Evolutionary conservation across 2,797 vertebrate species (phyloP), one percentile per base, ranked within the genome.

Genomic region (Leucoraja ocellata): DNA sequence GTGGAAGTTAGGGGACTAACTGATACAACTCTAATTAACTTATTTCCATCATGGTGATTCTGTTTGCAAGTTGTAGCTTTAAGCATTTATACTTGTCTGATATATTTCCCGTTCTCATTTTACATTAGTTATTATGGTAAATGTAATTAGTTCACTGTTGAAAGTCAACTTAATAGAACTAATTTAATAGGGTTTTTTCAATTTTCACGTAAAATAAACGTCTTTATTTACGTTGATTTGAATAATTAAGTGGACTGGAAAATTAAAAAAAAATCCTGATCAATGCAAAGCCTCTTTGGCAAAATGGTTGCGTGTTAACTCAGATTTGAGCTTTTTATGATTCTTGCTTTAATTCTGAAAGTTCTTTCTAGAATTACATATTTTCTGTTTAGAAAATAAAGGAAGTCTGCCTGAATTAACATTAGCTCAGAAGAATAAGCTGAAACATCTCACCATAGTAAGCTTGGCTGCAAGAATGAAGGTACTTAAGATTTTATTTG

Each of bases 391-490:
- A 97, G 97, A 96, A 93, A 97, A 96, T 94, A 97, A 97, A 95
- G 96, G 95, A 93, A 96, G 95, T 93, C 96, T 97, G 93, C 97
- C 97, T 83, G 96, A 96, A 94, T 95, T 98, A 94, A 96, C 96
- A 74, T 94, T 93, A 39, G 95, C 95, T 93, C 97, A 97, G 96
- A 97, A 96, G 93, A 97, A 97, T 95, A 98, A 97, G 95, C 95
- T 97, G 95, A 97, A 97, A 58, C 97, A 97, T 93, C 95, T 97
- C 93, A 97, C 97, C 10, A 97, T 97, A 90, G 96, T 97, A 94
- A 97, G 96, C 95, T 94, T 98, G 95, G 96, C 96, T 11, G 96
- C 96, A 21, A 96, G 96, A 93, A 97, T 96, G 96, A 97, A 97
- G 97, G 96, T 97, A 95, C 58, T 76, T 92, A 54, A 92, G 90